These are phyloP conservation scores for Vipera ursinii DNA, from an alignment of 2,797 vertebrate genomes.

Conservation along the genomic window DNA sequence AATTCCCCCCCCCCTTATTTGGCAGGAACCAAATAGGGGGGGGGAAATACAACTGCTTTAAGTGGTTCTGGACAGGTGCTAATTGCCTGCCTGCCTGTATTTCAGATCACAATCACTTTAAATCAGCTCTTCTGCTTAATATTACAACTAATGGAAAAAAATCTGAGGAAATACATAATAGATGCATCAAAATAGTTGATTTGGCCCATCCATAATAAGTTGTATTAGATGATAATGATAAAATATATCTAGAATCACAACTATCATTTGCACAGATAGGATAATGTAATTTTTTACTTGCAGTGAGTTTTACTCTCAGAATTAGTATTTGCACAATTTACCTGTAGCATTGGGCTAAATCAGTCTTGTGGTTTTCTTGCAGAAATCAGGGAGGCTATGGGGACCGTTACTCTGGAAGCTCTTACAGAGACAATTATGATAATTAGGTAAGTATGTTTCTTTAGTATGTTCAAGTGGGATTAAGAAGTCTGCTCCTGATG, in stretches of 20 bases:
- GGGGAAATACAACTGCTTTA: neutral
- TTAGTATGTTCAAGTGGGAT: neutral
- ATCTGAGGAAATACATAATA: neutral
- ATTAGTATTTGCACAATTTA: neutral
- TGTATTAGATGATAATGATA: neutral
- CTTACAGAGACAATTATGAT: conserved; percentile 68
- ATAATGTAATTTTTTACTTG: neutral
- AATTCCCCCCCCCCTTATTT: too few species aligned
- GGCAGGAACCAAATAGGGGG: neutral
- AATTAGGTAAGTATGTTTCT: conserved; percentile 55
- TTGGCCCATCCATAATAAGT: neutral
- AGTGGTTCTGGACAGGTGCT: neutral
- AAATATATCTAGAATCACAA: neutral
- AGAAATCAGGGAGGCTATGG: conserved; percentile 68
- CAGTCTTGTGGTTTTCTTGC: neutral
- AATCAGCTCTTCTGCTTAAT: neutral
- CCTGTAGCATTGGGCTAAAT: neutral
- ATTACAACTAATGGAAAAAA: neutral
- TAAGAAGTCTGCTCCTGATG: neutral
- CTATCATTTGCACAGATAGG: neutral
- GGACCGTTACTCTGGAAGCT: conserved; percentile 64
- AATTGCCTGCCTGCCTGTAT: neutral
- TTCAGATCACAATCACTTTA: neutral
- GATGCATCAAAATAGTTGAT: neutral
- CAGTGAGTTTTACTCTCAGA: neutral